Conservation (phyloP, 2,888 invertebrate species). For the Laothoe populi region DNA sequence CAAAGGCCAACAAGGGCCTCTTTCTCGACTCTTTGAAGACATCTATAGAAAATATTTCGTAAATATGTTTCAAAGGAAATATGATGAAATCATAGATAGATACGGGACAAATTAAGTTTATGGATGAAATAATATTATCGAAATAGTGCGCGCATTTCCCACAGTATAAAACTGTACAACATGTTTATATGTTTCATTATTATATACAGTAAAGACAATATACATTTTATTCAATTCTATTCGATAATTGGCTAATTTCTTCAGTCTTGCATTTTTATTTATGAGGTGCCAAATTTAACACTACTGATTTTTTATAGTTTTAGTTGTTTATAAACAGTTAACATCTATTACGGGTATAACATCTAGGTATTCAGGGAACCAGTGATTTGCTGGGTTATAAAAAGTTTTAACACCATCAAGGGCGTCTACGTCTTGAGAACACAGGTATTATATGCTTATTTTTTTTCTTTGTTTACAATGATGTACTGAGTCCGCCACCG, state of each 20-base stretch:
- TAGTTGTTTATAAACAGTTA: too few relatives aligned
- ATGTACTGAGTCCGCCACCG: too few relatives aligned
- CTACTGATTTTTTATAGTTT: too few relatives aligned
- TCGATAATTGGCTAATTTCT: slow-evolving; percentile 6
- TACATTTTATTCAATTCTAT: background rate
- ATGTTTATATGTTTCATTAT: too few relatives aligned
- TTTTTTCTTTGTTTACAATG: too few relatives aligned
- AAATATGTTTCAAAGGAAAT: slow-evolving; percentile 28
- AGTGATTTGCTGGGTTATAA: too few relatives aligned
- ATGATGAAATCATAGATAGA: slow-evolving; percentile 23
- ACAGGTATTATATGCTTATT: too few relatives aligned
- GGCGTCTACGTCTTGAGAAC: too few relatives aligned
- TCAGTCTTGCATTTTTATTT: background rate
- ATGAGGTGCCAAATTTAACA: background rate
- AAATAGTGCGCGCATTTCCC: slow-evolving; percentile 20
- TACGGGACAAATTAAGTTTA: slow-evolving; percentile 27
- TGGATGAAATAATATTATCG: slow-evolving; percentile 27
- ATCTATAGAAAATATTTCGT: slow-evolving; percentile 24
- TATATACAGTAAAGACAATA: slow-evolving; percentile 4
- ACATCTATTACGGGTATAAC: too few relatives aligned
- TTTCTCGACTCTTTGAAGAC: slow-evolving; percentile 18
- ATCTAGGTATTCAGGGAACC: too few relatives aligned
- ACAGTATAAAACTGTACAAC: background rate
- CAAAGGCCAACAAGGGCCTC: background rate
- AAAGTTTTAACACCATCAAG: too few relatives aligned